Conservation (phyloP, 2,797 vertebrate genomes). For the Mycteria americana region DNA sequence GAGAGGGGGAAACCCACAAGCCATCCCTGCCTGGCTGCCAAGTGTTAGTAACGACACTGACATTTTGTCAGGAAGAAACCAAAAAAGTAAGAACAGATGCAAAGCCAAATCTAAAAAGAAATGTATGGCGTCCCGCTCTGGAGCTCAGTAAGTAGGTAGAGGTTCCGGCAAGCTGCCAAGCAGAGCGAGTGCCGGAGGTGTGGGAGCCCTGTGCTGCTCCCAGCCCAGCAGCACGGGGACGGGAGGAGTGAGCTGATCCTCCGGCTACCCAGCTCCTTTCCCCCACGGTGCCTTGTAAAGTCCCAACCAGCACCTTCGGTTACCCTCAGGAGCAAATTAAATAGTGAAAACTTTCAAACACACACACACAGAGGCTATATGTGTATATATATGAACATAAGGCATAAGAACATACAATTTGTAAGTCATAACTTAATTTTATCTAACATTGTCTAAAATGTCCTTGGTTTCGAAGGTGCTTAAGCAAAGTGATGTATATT, state of each 20-base stretch:
- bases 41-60: background rate
- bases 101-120: background rate
- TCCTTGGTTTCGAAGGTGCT: background rate
- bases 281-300: rapidly evolving
- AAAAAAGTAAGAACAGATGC: background rate
- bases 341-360: background rate
- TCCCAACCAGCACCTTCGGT: background rate
- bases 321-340: background rate
- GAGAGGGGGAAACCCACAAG: background rate
- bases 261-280: background rate
- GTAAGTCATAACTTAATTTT: background rate
- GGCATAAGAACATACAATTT: background rate
- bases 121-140: background rate
- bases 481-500: background rate
- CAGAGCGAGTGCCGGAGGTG: rapidly evolving
- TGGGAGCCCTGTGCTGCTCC: background rate
- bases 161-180: background rate
- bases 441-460: background rate
- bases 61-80: background rate
- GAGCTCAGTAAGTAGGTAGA: background rate
- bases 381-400: background rate
- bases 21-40: background rate
- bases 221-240: background rate
- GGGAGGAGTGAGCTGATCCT: background rate
- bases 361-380: background rate